Evolutionary conservation across 2,888 invertebrate genomes (phyloP), one percentile per base, ranked within the genome.

Genomic region (Caenorhabditis drosophilae): DNA sequence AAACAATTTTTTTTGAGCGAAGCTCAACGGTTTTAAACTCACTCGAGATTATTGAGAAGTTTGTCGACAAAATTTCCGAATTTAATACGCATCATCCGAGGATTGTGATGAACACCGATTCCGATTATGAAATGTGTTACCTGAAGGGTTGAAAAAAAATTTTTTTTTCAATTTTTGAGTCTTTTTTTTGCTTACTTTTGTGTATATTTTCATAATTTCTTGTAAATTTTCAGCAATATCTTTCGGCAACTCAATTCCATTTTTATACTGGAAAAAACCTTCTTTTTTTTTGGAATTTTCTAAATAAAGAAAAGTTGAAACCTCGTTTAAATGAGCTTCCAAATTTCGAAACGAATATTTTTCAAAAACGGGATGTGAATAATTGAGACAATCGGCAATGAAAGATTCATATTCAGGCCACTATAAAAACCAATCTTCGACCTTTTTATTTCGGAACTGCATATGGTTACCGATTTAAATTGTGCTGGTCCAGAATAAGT

Each of bases 331-430:
- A 18, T 40, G 18, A 7, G 40, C 40, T 40, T 40, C 40, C 40
- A 40, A 15, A n/a, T n/a, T 18, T 18, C 6, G 7, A 18, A 40
- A 40, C 15, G 23, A 42, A 9, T 23, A 11, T 42, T 42, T 18
- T 42, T 15, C 9, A 9, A 42, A 42, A 22, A 23, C 20, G 3
- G 42, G 23, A 38, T 58, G 51, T 2, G 51, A 48, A 38, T 40
- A 55, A 22, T 59, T 59, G 9, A 59, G 44, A 18, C 64, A 64
- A 15, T 55, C 41, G 7, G 54, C 54, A 12, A 64, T 44, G 36
- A 64, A 64, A 20, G 20, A 58, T 34, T 64, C 64, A 42, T 51
- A 64, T 15, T 34, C 34, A 6, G 59, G 55, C 64, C 64, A 64
- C 64, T 59, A 46, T 16, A 54, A 60, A 42, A 15, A 16, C 18